phyloP scores from a whole-genome alignment of 2,888 invertebrate species.

The Oscheius sp. region DNA sequence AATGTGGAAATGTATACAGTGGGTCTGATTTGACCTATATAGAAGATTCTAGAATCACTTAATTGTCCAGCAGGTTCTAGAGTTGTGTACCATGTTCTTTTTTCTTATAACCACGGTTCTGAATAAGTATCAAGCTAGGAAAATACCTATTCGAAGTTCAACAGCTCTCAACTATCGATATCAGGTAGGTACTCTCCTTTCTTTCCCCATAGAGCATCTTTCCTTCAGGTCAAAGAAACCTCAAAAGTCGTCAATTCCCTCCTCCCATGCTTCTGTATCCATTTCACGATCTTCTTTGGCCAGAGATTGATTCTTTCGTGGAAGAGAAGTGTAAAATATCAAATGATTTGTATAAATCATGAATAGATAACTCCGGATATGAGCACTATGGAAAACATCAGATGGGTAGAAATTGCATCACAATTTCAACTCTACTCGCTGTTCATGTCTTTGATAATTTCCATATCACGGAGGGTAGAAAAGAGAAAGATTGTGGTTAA shows the following conservation, averaged over 20 bases:
- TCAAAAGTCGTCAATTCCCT: slow-evolving; percentile 5
- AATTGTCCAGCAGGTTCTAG: not conserved
- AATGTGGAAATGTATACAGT: not conserved
- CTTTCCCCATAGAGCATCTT: not conserved
- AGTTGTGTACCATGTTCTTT: not conserved
- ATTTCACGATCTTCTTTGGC: slow-evolving; percentile 5
- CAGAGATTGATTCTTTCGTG: not conserved
- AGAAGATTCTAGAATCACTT: slow-evolving; percentile 16
- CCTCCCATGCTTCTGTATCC: slow-evolving; percentile 9
- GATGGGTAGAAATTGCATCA: slow-evolving; percentile 13
- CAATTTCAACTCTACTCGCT: slow-evolving; percentile 19
- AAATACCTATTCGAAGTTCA: not conserved
- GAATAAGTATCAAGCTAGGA: not conserved
- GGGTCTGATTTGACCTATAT: not conserved
- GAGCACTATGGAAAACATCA: not conserved
- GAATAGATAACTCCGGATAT: not conserved
- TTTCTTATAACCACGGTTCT: not conserved
- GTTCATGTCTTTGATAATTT: slow-evolving; percentile 14
- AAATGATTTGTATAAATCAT: not conserved
- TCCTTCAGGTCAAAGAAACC: slow-evolving; percentile 10
- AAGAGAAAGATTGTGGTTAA: not conserved
- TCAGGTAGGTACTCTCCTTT: not conserved
- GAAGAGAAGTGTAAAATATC: slow-evolving; percentile 1
- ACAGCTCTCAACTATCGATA: not conserved
- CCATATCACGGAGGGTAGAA: not conserved